Base-by-base conservation (phyloP, 2,797 vertebrate species). In the Cercopithecus neglectus region DNA sequence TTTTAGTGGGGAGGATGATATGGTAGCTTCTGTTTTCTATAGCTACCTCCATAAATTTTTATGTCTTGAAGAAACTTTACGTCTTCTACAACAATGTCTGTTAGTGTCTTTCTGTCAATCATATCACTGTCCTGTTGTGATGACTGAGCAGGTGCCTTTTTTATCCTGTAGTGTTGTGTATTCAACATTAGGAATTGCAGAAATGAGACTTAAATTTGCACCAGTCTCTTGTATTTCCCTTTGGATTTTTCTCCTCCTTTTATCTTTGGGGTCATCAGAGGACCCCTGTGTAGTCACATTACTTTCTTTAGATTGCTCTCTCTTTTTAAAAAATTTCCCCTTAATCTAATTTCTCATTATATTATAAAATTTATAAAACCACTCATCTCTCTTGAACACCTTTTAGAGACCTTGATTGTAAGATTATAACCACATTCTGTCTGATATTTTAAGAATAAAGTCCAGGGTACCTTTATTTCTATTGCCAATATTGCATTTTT, bases 241-340 rank as follows among this genome's bases (percentile, higher is more conserved):
- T 84, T 64, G 28, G 2, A 85, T 72, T 76, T 80, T 72, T 2
- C 39, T 64, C 16, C 74, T 88, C 28, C 55, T 94, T 97, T 95
- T 87, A 89, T 94, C 64, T 93, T 95, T 95, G 85, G 55, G 46
- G 39, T n/a, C 39, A 93, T 94, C 67, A 97, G 67, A 95, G 33
- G 39, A 89, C 5, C 50, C 22, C 59, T 86, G n/a, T 57, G 53
- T 88, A 85, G 57, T 81, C 67, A 86, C 44, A 41, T 36, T 93
- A 28, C 30, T 95, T 89, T 95, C 59, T 94, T 95, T 86, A 93
- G n/a, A 94, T 90, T 57, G 5, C 10, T 74, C 13, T 8, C n/a
- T n/a, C 33, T 89, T 95, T 86, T 87, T 61, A 55, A 17, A 30
- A 30, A 46, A 78, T 3, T 67, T 94, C 50, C 82, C 30, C 78